Base-by-base conservation (phyloP, 1,140 invertebrate genomes). In the Physella acuta region DNA sequence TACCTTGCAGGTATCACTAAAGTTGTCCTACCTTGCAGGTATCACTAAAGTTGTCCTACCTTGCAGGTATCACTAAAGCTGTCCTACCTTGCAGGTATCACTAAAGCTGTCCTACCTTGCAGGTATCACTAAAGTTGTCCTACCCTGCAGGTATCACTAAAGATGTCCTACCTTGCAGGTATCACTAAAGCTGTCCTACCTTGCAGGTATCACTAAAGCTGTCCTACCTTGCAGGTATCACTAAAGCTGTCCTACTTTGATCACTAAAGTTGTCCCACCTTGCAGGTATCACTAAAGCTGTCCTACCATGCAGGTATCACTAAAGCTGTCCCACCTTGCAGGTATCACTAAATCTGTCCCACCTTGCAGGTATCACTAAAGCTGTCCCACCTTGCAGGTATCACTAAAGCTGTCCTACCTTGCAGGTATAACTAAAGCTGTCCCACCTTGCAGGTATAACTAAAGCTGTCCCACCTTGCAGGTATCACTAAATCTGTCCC, bases 391-490 rank as follows among this genome's bases (percentile, higher is more conserved):
- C 79, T n/a, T n/a, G n/a, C n/a, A 81, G 80, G 80, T 20, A 71
- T 82, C 72, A 79, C 78, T 2, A 75, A 75, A n/a, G 77, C 78
- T 16, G 75, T 76, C n/a, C 70, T 82, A 2, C 77, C 79, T n/a
- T n/a, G n/a, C n/a, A 81, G 80, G 80, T 20, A 71, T 82, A 72
- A 79, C 78, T 2, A 75, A 75, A n/a, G 77, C 78, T 16, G 75
- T 76, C n/a, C 70, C 81, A 2, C 77, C 79, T n/a, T n/a, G n/a
- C n/a, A 81, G 80, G 80, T 20, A 71, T 82, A 72, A 79, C 78
- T 2, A 75, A 75, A n/a, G 77, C 78, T 16, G 75, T 76, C n/a
- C 70, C 81, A 2, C 77, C 79, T n/a, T n/a, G n/a, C n/a, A 81
- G 80, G 80, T 20, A 71, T 82, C 72, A 79, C 78, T 2, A 75